Conservation (phyloP, 2,113 vertebrate genomes). For the Peromyscus maniculatus region DNA sequence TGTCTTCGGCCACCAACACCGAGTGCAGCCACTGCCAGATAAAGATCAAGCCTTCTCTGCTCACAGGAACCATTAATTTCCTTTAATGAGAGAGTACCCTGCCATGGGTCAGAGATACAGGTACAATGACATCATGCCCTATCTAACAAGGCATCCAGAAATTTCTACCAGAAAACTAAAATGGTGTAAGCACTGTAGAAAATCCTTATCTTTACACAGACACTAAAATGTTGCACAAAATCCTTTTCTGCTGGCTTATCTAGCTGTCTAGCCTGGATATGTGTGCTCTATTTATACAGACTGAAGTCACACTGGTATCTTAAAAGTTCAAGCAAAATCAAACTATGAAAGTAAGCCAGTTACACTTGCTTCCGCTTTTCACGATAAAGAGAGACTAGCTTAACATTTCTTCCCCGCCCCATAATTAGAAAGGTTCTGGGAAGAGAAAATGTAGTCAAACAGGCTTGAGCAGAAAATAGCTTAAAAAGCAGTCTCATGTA, state of each 20-base stretch:
- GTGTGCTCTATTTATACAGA: constrained; percentile 46
- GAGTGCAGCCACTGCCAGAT: neutral
- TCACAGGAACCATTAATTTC: neutral
- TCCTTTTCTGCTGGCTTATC: neutral
- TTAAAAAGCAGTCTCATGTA: constrained; percentile 14
- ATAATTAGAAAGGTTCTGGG: constrained; percentile 61
- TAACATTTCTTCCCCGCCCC: constrained; percentile 50
- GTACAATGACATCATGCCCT: neutral
- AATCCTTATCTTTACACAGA: constrained; percentile 21
- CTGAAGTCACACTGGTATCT: constrained; percentile 18
- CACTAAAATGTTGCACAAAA: neutral
- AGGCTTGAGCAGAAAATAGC: constrained; percentile 56
- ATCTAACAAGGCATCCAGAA: neutral
- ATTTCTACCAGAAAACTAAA: constrained; percentile 4
- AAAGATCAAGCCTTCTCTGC: neutral
- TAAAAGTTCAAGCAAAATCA: constrained; percentile 62
- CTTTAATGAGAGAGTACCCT: neutral
- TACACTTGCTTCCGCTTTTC: constrained; percentile 32
- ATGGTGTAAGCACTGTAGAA: constrained; percentile 11
- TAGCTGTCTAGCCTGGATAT: neutral
- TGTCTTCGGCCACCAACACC: neutral
- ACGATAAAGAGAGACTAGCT: neutral
- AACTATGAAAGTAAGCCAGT: constrained; percentile 58
- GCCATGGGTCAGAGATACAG: neutral
- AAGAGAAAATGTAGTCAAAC: constrained; percentile 71